These are phyloP conservation scores for Bombus polaris DNA, from an alignment of 1,140 invertebrate genomes.

Conservation along the genomic window DNA sequence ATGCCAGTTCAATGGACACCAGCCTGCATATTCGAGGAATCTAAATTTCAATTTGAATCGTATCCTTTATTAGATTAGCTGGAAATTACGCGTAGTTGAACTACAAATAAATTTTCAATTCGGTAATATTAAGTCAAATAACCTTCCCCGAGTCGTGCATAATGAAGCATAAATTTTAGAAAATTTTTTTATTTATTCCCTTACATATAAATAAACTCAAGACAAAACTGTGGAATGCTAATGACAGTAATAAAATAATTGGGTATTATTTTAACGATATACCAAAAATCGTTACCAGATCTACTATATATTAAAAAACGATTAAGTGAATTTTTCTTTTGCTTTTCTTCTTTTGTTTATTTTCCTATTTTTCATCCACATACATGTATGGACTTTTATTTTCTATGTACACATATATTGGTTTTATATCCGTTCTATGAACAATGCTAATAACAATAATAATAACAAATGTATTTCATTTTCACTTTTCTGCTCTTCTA, in stretches of 20 bases:
- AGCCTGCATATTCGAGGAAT: neutral
- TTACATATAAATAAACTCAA: too few relatives aligned
- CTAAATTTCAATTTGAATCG: neutral
- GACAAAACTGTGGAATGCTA: too few relatives aligned
- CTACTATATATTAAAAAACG: too few relatives aligned
- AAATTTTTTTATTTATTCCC: neutral
- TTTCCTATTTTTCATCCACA: neutral
- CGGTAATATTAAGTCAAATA: neutral
- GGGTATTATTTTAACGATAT: too few relatives aligned
- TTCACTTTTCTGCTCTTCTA: too few relatives aligned
- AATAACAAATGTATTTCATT: too few relatives aligned
- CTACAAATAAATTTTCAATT: constrained; percentile 1
- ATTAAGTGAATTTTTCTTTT: neutral
- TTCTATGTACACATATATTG: too few relatives aligned
- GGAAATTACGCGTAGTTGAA: neutral
- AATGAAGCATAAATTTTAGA: neutral
- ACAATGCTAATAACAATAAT: too few relatives aligned
- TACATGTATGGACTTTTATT: too few relatives aligned
- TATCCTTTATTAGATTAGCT: neutral
- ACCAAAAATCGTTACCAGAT: too few relatives aligned
- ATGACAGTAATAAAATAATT: too few relatives aligned
- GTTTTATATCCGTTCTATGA: too few relatives aligned
- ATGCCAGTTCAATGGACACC: neutral
- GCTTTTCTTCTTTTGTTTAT: neutral
- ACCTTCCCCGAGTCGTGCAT: neutral